Base-by-base conservation (phyloP, 2,888 invertebrate species). In the Ceramica pisi region DNA sequence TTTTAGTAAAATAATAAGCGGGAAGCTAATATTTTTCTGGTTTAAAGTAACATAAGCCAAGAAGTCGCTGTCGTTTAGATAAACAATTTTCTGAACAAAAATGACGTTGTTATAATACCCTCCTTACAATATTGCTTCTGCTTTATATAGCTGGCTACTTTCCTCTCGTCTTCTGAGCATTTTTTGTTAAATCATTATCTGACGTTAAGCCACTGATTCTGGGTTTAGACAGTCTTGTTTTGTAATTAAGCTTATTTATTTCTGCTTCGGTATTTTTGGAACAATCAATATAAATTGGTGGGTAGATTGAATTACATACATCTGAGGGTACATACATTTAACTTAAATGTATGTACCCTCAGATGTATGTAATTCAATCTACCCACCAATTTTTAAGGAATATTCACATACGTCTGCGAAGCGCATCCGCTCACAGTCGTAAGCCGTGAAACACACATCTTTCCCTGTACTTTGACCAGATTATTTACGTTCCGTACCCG, bases 171-270 rank as follows among this genome's bases (percentile, higher is more conserved):
- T 56, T 51, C 16, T 14, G 21, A 44, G 35, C 35, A 73, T 73
- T 51, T 78, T 66, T 73, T 63, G 55, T 64, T 60, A 64, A 67
- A 73, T n/a, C n/a, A n/a, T 72, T 65, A 51, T 62, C 65, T 57
- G 46, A 41, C 51, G 26, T 50, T 59, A n/a, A 23, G n/a, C 21
- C 38, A 16, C 50, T 46, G 64, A 63, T 64, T 63, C 19, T n/a
- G n/a, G 16, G 23, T 60, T 44, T 7, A n/a, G n/a, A 35, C 0
- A 4, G 31, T n/a, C 41, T 73, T 23, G 35, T 51, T 35, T 61
- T 44, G 2, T 51, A 51, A 73, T 46, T 31, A 14, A 70, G 12
- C 8, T 68, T 14, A 14, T 1, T n/a, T 44, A 50, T 67, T 51
- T 21, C 23, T 67, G 7, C 26, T 8, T 19, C 23, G 2, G n/a